phyloP scores from a whole-genome alignment of 1,140 invertebrate species.

The Drosophila lacertosa region DNA sequence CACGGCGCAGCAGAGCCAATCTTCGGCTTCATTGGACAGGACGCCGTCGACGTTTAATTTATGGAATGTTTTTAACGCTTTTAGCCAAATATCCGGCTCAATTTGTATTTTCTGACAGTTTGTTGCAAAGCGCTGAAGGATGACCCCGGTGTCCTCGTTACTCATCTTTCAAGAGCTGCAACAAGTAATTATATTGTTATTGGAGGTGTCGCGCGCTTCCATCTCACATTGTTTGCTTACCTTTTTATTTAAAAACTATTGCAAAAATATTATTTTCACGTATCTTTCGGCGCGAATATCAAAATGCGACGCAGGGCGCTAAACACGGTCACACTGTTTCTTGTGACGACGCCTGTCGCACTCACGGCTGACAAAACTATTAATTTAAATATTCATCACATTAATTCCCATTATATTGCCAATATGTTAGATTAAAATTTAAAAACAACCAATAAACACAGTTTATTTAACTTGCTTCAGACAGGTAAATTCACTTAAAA shows the following conservation, averaged over 20 bases:
- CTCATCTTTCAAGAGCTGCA: constrained; percentile 12
- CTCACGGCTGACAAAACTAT: background rate
- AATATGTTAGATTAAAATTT: background rate
- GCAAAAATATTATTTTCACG: constrained; percentile 9
- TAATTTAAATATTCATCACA: background rate
- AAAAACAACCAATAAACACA: too few relatives aligned
- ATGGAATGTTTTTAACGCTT: constrained; percentile 42
- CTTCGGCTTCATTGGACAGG: constrained; percentile 43
- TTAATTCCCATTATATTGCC: background rate
- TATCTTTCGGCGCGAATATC: constrained; percentile 40
- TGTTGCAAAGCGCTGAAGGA: constrained; percentile 28
- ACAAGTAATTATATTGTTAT: background rate
- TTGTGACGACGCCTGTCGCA: background rate
- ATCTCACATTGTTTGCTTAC: background rate
- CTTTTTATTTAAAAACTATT: background rate
- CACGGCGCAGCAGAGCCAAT: constrained; percentile 64
- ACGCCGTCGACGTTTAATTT: constrained; percentile 42
- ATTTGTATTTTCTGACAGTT: constrained; percentile 48
- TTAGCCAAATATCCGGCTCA: constrained; percentile 21
- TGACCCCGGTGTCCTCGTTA: constrained; percentile 8
- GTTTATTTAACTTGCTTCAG: background rate
- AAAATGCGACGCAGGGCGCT: constrained; percentile 39
- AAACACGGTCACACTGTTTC: constrained; percentile 30
- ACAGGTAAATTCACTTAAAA: background rate
- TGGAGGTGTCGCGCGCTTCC: background rate